Evolutionary conservation across 2,113 vertebrate species (phyloP), one percentile per base, ranked within the genome.

Genomic region (Cichladusa arquata): DNA sequence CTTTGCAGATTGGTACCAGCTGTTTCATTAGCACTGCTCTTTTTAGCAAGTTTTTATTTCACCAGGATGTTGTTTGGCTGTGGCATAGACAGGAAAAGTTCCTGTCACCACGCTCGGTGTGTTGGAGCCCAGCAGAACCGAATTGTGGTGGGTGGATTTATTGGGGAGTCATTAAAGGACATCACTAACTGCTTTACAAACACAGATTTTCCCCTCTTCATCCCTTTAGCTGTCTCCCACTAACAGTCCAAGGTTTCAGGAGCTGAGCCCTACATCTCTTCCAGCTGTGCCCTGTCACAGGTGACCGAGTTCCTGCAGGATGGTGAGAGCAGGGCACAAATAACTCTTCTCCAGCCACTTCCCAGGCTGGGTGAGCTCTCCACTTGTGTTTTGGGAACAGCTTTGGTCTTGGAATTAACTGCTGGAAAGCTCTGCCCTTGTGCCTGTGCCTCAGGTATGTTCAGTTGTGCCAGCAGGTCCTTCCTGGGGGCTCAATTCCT

Each of bases 1-100:
- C 88, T 90, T 69, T 93, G 86, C 85, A 86, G 85, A 85, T 85
- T 83, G 87, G 40, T 67, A 81, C 88, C 94, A 96, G 90, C 88
- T 95, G 92, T 96, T 96, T 78, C 61, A 31, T 83, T 84, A 81
- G 85, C 61, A 4, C 60, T 90, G 65, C 72, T 95, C 88, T 88
- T 93, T 61, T 58, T 50, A 47, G 47, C 72, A 70, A 38, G 71
- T 86, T 93, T 81, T 70, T 20, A 23, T 90, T 85, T 88, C 60
- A 47, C 23, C 56, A 51, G 29, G 60, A 54, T 16, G 3, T 31
- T 74, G 58, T 19, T 73, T 82, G 66, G 57, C 20, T 19, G 69
- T 82, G 66, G 57, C 20, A 3, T 8, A 19, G 80, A 33, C 60
- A 34, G 57, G n/a, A 80, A 11, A 67, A 48, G 31, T 50, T 82